Percentiles rank a stretch among this genome's conserved stretches.
Conservation (phyloP, 2,888 invertebrate genomes). For the Drosophila helvetica region DNA sequence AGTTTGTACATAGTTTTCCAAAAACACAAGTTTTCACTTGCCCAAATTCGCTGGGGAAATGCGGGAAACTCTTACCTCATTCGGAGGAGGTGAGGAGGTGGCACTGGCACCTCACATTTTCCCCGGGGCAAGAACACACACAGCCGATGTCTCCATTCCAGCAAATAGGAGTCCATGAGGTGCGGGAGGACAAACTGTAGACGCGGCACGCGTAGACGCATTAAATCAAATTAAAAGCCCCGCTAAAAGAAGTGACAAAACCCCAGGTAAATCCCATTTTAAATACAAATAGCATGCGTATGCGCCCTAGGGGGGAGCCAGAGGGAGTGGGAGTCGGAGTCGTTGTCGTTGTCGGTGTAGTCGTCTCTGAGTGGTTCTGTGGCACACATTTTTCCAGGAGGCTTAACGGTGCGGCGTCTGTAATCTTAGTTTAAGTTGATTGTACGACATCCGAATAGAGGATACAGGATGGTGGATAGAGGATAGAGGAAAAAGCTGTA, state of each 20-base stretch:
- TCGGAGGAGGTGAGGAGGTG: slow-evolving; percentile 13
- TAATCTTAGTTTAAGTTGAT: slow-evolving; percentile 79
- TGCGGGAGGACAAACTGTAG: slow-evolving; percentile 31
- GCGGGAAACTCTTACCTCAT: slow-evolving; percentile 28
- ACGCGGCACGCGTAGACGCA: slow-evolving; percentile 70
- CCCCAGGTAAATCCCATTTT: slow-evolving; percentile 76
- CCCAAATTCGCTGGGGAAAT: slow-evolving; percentile 39
- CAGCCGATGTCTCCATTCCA: neutral
- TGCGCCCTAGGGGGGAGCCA: slow-evolving; percentile 1
- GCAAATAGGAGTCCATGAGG: slow-evolving; percentile 3
- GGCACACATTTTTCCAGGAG: slow-evolving; percentile 68
- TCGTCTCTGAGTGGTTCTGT: slow-evolving; percentile 51
- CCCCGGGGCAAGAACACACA: slow-evolving; percentile 13
- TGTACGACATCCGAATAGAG: slow-evolving; percentile 55
- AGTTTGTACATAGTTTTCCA: slow-evolving; percentile 44
- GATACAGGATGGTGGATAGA: neutral
- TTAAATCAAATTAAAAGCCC: slow-evolving; percentile 80
- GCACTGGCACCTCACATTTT: slow-evolving; percentile 33
- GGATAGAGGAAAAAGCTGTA: neutral
- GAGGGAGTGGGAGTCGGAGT: neutral
- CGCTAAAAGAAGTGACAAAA: slow-evolving; percentile 72
- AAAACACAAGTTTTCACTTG: slow-evolving; percentile 49
- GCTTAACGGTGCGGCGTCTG: slow-evolving; percentile 67
- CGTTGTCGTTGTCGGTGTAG: neutral
- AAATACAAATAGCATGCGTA: slow-evolving; percentile 73